Base-by-base conservation (phyloP, 2,113 vertebrate species). In the Myrmecobius fasciatus region DNA sequence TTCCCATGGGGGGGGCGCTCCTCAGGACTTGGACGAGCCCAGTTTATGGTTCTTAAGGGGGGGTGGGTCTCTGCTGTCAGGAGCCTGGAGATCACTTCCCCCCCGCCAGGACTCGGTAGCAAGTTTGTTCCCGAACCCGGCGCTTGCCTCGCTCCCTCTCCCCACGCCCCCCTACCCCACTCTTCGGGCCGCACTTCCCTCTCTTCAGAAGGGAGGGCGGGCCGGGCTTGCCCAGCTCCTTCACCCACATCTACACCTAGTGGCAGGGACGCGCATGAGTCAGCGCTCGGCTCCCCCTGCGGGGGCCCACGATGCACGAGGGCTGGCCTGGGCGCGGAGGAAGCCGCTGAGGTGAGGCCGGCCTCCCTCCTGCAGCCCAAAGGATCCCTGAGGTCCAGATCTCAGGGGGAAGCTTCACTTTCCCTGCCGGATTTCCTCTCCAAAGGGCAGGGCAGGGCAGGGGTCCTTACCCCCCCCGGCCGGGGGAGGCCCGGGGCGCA, bases 221-320 rank as follows among this genome's bases (percentile, higher is more conserved):
- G 25, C 36, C 92, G 20, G 47, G 43, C n/a, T 53, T 60, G 10
- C 14, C 51, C 92, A 52, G 75, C 43, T 96, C 53, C 94, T 94
- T 96, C 94, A 52, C 43, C 31, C 7, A 94, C 91, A 89, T 92
- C 94, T 95, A 93, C 92, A 93, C 90, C 91, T 94, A 95, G 93
- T 91, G 93, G 83, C 91, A 93, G 83, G 67, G 49, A 93, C 25
- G 53, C 83, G 36, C 95, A 89, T 90, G 88, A 92, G 28, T 20
- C n/a, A 43, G 28, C n/a, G 6, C 67, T 67, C 25, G 36, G 12
- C 31, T 43, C 36, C 43, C 67, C 67, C 67, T 43, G 20, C 67
- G 43, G n/a, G 36, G 67, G 67, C 67, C n/a, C 2, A 8, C 43
- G 67, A 43, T 43, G 20, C 67, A 83, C 36, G 43, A 83, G 20